These are phyloP conservation scores for Esox niger DNA, from an alignment of 2,113 vertebrate genomes.

Conservation along the genomic window DNA sequence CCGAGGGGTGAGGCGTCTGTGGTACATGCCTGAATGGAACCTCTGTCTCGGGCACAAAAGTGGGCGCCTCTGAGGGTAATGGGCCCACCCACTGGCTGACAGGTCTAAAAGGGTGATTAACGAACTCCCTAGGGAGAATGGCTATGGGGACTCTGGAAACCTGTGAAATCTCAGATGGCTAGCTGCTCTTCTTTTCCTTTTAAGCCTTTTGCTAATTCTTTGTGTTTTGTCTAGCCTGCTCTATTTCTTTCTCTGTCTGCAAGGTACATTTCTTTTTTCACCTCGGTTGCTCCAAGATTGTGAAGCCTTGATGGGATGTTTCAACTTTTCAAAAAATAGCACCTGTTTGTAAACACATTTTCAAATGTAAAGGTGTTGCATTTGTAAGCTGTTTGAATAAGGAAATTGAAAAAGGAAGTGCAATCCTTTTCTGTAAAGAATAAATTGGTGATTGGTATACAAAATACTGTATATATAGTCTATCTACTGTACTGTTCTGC, in stretches of 20 bases:
- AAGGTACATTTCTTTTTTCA: neutral
- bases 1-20: constrained; percentile 7
- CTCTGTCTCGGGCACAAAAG: constrained; percentile 42
- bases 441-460: too few relatives aligned
- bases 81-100: constrained; percentile 62
- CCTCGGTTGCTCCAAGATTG: neutral
- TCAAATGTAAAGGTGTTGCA: too few relatives aligned
- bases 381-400: too few relatives aligned
- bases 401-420: too few relatives aligned
- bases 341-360: too few relatives aligned
- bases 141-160: constrained; percentile 17
- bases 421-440: too few relatives aligned
- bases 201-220: neutral
- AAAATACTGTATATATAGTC: too few relatives aligned
- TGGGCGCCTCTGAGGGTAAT: constrained; percentile 51
- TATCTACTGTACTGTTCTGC: too few relatives aligned
- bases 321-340: too few relatives aligned
- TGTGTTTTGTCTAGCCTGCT: too few relatives aligned
- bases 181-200: neutral
- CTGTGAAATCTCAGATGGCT: neutral
- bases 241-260: neutral
- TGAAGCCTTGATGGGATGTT: too few relatives aligned
- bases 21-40: constrained; percentile 24
- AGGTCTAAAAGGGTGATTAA: constrained; percentile 67
- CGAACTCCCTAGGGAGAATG: constrained; percentile 46